A percentile compares a stretch with the other conserved stretches of the same genome.
Conservation (phyloP, 2,888 invertebrate species). For the Anarsia innoxiella region DNA sequence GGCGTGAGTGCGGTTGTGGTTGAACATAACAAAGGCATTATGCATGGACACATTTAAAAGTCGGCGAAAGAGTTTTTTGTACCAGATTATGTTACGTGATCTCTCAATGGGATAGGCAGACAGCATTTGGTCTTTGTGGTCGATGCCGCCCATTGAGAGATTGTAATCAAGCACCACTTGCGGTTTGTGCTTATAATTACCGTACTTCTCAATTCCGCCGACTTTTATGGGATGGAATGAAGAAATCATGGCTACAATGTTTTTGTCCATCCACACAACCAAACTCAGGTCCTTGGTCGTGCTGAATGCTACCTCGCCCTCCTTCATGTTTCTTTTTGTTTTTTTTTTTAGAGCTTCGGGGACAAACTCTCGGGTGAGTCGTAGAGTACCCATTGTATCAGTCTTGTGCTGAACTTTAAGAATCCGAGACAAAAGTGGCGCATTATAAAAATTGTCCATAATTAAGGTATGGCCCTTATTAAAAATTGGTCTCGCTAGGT, state of each 20-base stretch:
- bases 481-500: conserved; percentile 13
- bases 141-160: conserved; percentile 9
- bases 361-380: conserved; percentile 14
- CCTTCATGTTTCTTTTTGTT: conserved; percentile 5
- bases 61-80: conserved; percentile 13
- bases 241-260: conserved; percentile 9
- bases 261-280: conserved; percentile 6
- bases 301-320: conserved; percentile 9
- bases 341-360: conserved; percentile 7
- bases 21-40: conserved; percentile 7
- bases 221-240: conserved; percentile 7
- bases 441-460: conserved; percentile 1
- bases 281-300: conserved; percentile 5
- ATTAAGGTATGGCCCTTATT: conserved; percentile 1
- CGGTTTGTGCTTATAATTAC: conserved; percentile 1
- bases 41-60: conserved; percentile 8
- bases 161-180: conserved; percentile 11
- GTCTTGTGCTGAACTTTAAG: conserved; percentile 8
- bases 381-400: conserved; percentile 16
- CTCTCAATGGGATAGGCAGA: conserved; percentile 8
- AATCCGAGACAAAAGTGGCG: not conserved
- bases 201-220: conserved; percentile 8
- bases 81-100: conserved; percentile 8
- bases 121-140: conserved; percentile 8
- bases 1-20: conserved; percentile 6